Conservation (phyloP, 2,888 invertebrate species). For the Dendrolimus pini region DNA sequence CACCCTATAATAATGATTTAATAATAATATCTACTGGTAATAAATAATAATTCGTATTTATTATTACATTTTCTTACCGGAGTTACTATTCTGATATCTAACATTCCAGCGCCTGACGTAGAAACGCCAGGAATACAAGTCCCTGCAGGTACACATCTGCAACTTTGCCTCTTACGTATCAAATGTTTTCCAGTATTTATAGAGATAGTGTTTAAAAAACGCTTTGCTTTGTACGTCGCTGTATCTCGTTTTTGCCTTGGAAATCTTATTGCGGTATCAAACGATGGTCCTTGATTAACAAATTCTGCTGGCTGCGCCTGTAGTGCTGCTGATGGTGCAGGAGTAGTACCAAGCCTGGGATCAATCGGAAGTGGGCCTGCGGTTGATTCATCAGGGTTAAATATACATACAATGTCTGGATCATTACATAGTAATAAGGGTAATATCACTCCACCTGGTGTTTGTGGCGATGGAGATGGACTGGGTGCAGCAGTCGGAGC, state of each 20-base stretch:
- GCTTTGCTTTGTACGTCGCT: conserved; percentile 13
- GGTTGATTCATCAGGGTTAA: conserved; percentile 60
- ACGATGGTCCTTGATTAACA: conserved; percentile 43
- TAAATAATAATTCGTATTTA: conserved; percentile 3
- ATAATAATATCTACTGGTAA: neutral
- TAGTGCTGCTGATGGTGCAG: conserved; percentile 40
- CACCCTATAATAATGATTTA: conserved; percentile 15
- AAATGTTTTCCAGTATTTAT: conserved; percentile 24
- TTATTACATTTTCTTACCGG: conserved; percentile 52
- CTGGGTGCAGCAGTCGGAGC: conserved; percentile 15
- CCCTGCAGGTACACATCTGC: conserved; percentile 54
- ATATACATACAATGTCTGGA: conserved; percentile 59
- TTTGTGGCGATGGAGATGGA: conserved; percentile 15
- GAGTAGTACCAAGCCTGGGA: conserved; percentile 64
- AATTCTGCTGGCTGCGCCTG: conserved; percentile 48
- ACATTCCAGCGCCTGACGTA: conserved; percentile 71
- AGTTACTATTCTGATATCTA: conserved; percentile 79
- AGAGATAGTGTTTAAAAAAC: conserved; percentile 16
- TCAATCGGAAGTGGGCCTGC: conserved; percentile 63
- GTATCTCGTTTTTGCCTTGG: conserved; percentile 51
- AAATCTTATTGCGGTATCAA: conserved; percentile 52
- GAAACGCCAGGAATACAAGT: conserved; percentile 39
- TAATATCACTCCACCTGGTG: conserved; percentile 46
- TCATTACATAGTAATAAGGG: conserved; percentile 58
- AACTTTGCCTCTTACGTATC: conserved; percentile 57